Conservation (phyloP, 2,113 vertebrate genomes). For the Talpa occidentalis region DNA sequence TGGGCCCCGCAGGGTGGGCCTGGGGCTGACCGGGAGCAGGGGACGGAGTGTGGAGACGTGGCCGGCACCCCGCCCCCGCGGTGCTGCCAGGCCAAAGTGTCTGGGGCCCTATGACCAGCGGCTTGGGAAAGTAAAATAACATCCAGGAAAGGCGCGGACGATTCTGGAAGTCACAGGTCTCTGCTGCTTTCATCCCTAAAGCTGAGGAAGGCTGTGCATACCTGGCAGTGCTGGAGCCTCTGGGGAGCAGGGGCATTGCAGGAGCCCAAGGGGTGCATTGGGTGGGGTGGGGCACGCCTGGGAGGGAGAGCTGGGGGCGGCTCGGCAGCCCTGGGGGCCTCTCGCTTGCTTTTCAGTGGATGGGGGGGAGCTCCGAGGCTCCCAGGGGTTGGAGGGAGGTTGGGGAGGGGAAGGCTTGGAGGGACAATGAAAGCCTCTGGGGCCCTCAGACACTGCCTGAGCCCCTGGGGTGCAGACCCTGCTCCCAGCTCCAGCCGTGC, state of each 20-base stretch:
- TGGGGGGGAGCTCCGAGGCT: not conserved
- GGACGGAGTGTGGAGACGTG: no score
- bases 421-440: not conserved
- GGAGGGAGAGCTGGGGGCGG: not conserved
- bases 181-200: slow-evolving; percentile 64
- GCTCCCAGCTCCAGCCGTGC: not conserved
- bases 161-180: slow-evolving; percentile 69
- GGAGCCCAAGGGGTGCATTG: not conserved
- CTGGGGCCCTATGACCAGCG: slow-evolving; percentile 19
- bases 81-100: not conserved
- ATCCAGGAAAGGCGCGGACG: slow-evolving; percentile 55
- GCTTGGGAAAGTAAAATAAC: slow-evolving; percentile 45
- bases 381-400: not conserved
- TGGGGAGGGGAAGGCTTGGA: no score
- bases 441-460: not conserved
- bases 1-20: not conserved
- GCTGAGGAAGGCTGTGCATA: no score
- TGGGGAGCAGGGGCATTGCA: no score
- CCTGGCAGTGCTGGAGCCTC: not conserved
- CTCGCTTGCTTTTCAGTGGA: not conserved
- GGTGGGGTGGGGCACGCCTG: not conserved
- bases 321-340: no score
- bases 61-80: not conserved
- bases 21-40: no score
- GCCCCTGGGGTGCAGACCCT: not conserved